Evolutionary conservation across 2,888 invertebrate genomes (phyloP), one percentile per base, ranked within the genome.

Genomic region (Brenthis daphne): DNA sequence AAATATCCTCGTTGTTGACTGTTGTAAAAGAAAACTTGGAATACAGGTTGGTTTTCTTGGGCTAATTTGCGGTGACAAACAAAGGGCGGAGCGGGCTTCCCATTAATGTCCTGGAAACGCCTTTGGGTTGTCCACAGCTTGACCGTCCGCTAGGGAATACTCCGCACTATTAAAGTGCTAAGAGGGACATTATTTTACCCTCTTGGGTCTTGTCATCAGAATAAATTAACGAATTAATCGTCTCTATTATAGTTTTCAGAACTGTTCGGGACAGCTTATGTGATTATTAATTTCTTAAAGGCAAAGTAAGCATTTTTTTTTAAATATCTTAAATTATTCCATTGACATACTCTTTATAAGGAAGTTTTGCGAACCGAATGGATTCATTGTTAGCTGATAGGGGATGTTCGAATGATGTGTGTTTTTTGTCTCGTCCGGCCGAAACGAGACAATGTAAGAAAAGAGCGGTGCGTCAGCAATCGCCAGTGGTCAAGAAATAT

Each of bases 161-260:
- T 79, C 81, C 80, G 80, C 82, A 88, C 92, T 90, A 92, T 92
- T 90, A 89, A 91, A 91, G 91, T 89, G 91, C 90, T 92, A 92
- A 92, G 90, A 90, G 91, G 85, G 90, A 81, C 86, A 90, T 92
- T 90, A 91, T 82, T 82, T 79, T 77, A 84, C 86, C 86, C 88
- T 84, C 85, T 79, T 78, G 89, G 88, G 90, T 70, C 77, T 82
- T 86, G 86, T 88, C 88, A 83, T 87, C 85, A 86, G 90, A 87
- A 90, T 91, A 90, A 90, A 87, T 90, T 90, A 85, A 87, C 86
- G 86, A 85, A 84, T 86, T 90, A 90, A 92, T 91, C 89, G 88
- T 80, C 80, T 82, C 72, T 73, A 75, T 76, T 77, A 69, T 67
- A 70, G 67, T 73, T 72, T 70, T 65, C 55, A 20, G 53, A 51